Evolutionary conservation across 2,797 vertebrate genomes (phyloP).

Genomic region (Cossypha caffra): DNA sequence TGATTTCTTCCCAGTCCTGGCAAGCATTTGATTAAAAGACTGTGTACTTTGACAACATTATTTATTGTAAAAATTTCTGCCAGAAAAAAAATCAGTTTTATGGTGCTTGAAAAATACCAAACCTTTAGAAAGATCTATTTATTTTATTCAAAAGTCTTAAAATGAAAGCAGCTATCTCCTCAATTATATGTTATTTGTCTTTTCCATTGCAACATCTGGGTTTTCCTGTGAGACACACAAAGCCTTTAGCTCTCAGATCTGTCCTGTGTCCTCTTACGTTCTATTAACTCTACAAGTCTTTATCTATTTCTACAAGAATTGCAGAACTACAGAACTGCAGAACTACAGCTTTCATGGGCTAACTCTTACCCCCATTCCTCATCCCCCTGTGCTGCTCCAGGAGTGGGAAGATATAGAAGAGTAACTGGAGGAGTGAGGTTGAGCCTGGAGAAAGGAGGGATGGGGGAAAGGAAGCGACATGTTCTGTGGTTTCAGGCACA

Average conservation of each 20-base stretch:
- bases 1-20: not conserved
- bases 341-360: not conserved
- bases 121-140: not conserved
- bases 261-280: not conserved
- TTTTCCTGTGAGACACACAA: not conserved
- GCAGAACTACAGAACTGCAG: not conserved
- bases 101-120: not conserved
- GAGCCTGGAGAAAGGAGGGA: not conserved
- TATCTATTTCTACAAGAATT: not conserved
- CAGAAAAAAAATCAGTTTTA: not conserved
- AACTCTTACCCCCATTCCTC: fast-evolving
- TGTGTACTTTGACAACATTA: not conserved
- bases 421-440: not conserved
- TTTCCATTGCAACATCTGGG: not conserved
- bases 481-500: not conserved
- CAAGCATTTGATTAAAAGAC: not conserved
- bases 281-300: not conserved
- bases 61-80: not conserved
- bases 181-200: not conserved
- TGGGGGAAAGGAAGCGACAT: not conserved
- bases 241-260: not conserved
- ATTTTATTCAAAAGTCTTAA: not conserved
- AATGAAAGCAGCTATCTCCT: not conserved
- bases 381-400: not conserved
- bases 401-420: not conserved